These are phyloP conservation scores for Chromoteleia sp. DNA, from an alignment of 2,888 invertebrate species.

Conservation along the genomic window DNA sequence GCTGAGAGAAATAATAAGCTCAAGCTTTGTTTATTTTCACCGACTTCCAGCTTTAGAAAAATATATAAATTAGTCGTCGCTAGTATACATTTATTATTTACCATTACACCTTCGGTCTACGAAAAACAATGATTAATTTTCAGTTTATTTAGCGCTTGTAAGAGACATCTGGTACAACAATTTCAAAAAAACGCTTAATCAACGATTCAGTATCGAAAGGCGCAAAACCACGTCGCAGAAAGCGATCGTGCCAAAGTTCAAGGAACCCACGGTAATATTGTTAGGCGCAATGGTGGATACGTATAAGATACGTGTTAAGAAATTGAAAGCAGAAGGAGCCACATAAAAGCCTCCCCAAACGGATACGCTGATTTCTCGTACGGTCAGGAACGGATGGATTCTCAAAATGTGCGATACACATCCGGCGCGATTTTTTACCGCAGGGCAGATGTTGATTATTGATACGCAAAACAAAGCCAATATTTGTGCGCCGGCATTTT, in stretches of 20 bases:
- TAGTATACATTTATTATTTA: too few relatives aligned
- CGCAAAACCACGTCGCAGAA: background rate
- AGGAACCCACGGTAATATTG: conserved; percentile 54
- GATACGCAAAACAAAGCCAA: conserved; percentile 34
- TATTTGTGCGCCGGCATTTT: background rate
- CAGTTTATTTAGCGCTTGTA: too few relatives aligned
- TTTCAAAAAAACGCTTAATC: too few relatives aligned
- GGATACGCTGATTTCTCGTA: conserved; percentile 60
- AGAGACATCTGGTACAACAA: too few relatives aligned
- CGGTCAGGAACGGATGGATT: conserved; percentile 56
- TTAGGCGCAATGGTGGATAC: conserved; percentile 57
- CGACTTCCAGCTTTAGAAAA: too few relatives aligned
- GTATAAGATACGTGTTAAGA: conserved; percentile 69
- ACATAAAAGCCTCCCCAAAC: conserved; percentile 62
- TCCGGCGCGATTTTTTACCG: conserved; percentile 54
- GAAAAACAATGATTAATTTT: too few relatives aligned
- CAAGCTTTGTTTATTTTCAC: too few relatives aligned
- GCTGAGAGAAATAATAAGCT: too few relatives aligned
- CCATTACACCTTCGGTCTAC: too few relatives aligned
- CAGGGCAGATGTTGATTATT: conserved; percentile 50
- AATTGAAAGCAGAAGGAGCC: conserved; percentile 68
- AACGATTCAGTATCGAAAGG: background rate
- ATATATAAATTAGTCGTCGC: too few relatives aligned
- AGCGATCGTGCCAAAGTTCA: conserved; percentile 49
- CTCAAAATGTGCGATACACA: conserved; percentile 59